Evolutionary conservation across 1,140 invertebrate genomes (phyloP).

Genomic region (Drosophila ercepeae): DNA sequence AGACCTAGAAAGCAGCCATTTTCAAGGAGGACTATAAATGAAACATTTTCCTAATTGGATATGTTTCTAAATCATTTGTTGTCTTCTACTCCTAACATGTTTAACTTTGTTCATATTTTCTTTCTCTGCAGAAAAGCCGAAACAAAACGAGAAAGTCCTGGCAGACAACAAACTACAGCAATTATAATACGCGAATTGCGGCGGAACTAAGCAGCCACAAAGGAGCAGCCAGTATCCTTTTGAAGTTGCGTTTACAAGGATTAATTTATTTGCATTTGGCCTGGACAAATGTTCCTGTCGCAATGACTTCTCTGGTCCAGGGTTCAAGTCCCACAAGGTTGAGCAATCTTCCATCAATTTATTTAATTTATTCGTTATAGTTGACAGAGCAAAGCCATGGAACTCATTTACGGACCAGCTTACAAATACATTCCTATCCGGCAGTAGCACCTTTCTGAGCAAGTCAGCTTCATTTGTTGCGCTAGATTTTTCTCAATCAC

Average conservation of each 20-base stretch:
- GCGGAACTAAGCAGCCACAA: slow-evolving; percentile 43
- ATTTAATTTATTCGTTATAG: slow-evolving; percentile 61
- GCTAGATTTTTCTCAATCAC: slow-evolving; percentile 81
- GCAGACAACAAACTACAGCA: slow-evolving; percentile 68
- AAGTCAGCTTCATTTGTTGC: slow-evolving; percentile 73
- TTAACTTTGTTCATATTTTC: too few species aligned
- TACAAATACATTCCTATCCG: slow-evolving; percentile 27
- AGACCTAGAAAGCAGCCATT: slow-evolving; percentile 11
- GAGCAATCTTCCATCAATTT: slow-evolving; percentile 43
- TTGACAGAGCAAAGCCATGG: slow-evolving; percentile 41
- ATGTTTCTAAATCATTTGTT: too few species aligned
- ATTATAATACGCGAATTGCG: slow-evolving; percentile 60
- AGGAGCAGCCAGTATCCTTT: slow-evolving; percentile 41
- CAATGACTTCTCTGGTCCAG: slow-evolving; percentile 25
- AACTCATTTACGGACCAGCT: slow-evolving; percentile 47
- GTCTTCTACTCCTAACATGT: too few species aligned
- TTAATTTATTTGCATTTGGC: slow-evolving; percentile 61
- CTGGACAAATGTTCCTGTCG: slow-evolving; percentile 24
- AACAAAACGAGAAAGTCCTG: slow-evolving; percentile 8
- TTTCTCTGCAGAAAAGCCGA: slow-evolving; percentile 1
- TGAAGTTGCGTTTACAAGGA: slow-evolving; percentile 63
- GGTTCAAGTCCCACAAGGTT: slow-evolving; percentile 48
- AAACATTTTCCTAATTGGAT: too few species aligned
- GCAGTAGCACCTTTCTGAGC: slow-evolving; percentile 55
- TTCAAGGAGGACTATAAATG: not conserved